Conservation (phyloP, 2,888 invertebrate species). For the Drosophila suboccidentalis region DNA sequence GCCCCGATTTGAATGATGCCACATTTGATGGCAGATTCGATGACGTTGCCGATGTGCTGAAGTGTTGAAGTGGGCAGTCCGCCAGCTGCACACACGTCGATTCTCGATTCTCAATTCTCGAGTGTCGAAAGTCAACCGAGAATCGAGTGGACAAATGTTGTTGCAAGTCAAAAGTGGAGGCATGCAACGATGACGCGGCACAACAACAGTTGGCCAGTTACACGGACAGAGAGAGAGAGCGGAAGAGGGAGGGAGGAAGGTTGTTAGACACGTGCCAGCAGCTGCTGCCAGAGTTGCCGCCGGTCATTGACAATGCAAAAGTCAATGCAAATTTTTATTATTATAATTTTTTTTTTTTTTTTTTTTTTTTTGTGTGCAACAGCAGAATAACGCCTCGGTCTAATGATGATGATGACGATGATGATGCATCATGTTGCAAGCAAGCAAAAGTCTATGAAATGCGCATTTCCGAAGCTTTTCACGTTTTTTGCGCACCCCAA, state of each 20-base stretch:
- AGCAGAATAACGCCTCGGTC: conserved; percentile 8
- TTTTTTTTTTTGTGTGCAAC: background rate
- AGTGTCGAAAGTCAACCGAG: conserved; percentile 44
- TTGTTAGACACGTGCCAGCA: conserved; percentile 35
- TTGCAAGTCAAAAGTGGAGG: conserved; percentile 32
- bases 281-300: conserved; percentile 38
- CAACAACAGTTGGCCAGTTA: conserved; percentile 66
- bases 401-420: conserved; percentile 28
- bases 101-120: conserved; percentile 1
- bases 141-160: conserved; percentile 8
- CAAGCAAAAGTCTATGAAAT: conserved; percentile 34
- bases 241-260: background rate
- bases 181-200: conserved; percentile 51
- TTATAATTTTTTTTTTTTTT: conserved; percentile 4
- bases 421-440: conserved; percentile 30
- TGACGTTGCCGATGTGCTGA: conserved; percentile 15
- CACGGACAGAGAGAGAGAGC: background rate
- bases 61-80: conserved; percentile 16
- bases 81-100: conserved; percentile 43
- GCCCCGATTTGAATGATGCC: conserved; percentile 16
- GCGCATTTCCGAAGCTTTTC: conserved; percentile 47
- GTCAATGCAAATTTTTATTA: conserved; percentile 55
- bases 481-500: conserved; percentile 33
- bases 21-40: conserved; percentile 4
- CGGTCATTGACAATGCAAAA: conserved; percentile 41